Evolutionary conservation across 2,113 vertebrate species (phyloP), one percentile per base, ranked within the genome.

Genomic region (Amphilophus citrinellus): DNA sequence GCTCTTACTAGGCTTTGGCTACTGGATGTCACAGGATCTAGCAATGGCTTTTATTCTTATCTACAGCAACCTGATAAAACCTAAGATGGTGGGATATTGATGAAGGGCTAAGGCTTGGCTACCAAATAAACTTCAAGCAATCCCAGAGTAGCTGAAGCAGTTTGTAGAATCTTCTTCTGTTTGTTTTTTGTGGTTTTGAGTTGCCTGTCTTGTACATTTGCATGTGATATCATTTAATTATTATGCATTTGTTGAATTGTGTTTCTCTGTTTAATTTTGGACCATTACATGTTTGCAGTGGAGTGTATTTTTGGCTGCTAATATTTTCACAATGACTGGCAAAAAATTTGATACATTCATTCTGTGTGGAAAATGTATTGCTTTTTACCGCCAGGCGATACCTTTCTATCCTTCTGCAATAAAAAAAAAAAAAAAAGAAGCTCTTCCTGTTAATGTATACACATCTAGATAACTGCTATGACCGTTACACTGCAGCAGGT

Each of bases 21-120:
- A 53, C 58, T 68, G 76, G 82, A 53, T 76, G 62, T 82, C 76
- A 60, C 50, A 47, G 77, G 79, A 73, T 83, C 18, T 79, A 89
- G 85, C 85, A 89, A 91, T 86, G 89, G 82, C 79, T 89, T 89
- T 85, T 77, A 82, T 79, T 89, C 53, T 65, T 68, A 6, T 66
- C 35, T 15, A 42, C 7, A 61, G 50, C 60, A 75, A 66, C 37
- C 68, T 61, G 82, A 84, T 78, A 87, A 58, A 89, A 84, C 73
- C 83, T 35, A 27, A 65, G 39, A 53, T 76, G 59, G 63, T 13
- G 75, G 80, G 68, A 56, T 79, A 83, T 42, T 27, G 73, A 24
- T 65, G 60, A 93, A 93, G 93, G 90, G 90, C 91, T 92, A 86
- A 27, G 66, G 79, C 44, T 83, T 62, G 84, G 84, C 60, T 53